A percentile compares a stretch with the other conserved stretches of the same genome.
phyloP scores from a whole-genome alignment of 2,888 invertebrate species.

The Agonopterix arenella region DNA sequence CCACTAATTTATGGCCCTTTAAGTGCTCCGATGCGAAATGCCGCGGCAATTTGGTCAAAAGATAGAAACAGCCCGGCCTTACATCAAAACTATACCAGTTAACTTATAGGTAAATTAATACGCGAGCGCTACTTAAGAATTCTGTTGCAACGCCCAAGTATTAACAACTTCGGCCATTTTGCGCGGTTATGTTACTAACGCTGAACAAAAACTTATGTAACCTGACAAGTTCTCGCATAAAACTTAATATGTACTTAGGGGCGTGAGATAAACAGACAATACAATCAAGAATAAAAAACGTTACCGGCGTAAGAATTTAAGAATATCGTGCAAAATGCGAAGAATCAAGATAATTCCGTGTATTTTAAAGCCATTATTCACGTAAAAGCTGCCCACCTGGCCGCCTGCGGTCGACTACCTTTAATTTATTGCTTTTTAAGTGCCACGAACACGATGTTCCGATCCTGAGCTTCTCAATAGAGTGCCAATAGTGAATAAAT shows the following conservation, averaged over 20 bases:
- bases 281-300: too few relatives aligned
- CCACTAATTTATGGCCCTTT: slow-evolving; percentile 69
- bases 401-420: slow-evolving; percentile 36
- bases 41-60: slow-evolving; percentile 50
- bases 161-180: too few relatives aligned
- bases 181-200: not conserved
- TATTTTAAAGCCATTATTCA: slow-evolving; percentile 45
- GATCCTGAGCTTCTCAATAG: slow-evolving; percentile 21
- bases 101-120: not conserved
- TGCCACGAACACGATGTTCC: slow-evolving; percentile 50
- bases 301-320: too few relatives aligned
- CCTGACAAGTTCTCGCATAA: too few relatives aligned
- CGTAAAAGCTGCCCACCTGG: slow-evolving; percentile 32
- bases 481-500: slow-evolving; percentile 14
- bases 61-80: slow-evolving; percentile 33
- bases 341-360: not conserved
- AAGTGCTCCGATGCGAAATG: slow-evolving; percentile 56
- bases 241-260: too few relatives aligned
- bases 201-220: not conserved
- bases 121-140: too few relatives aligned
- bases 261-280: too few relatives aligned
- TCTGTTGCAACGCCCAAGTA: too few relatives aligned
- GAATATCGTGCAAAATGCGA: too few relatives aligned
- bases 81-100: slow-evolving; percentile 13
- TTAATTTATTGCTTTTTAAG: slow-evolving; percentile 62